Base-by-base conservation (phyloP, 2,113 vertebrate genomes). In the Alouatta palliata region DNA sequence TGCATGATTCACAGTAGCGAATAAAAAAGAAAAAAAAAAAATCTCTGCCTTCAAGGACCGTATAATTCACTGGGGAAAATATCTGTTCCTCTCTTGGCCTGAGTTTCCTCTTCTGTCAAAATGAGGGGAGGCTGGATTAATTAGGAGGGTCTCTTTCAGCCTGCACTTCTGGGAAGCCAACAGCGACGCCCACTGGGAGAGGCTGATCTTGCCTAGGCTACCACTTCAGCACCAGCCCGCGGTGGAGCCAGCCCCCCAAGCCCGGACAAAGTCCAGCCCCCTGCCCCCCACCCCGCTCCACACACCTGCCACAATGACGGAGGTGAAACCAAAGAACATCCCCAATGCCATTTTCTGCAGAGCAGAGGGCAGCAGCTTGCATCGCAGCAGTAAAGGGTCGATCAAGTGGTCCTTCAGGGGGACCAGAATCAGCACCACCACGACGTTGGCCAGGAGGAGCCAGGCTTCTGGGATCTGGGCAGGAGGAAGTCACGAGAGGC, bases 301-400 rank as follows among this genome's bases (percentile, higher is more conserved):
- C 71, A 9, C 54, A 98, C 98, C 98, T 90, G 98, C 98, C 0
- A 76, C 66, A 0, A 98, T 58, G 83, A 98, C 43, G 0, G 98
- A 98, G 27, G 95, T 12, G 11, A 98, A 97, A n/a, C 98, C 91
- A 27, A 98, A 98, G 96, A 98, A 79, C 98, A 97, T 98, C 27
- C 98, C 98, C 91, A 98, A 64, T 0, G 97, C 93, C 96, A 98
- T 97, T 75, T 68, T 95, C 92, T 96, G 92, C 82, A 98, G 96
- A 0, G 96, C 56, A 0, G 98, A 98, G 64, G 98, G 98, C 30
- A 98, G 85, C 56, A 98, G 79, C 52, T 90, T 92, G n/a, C 83
- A 49, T 27, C 87, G 54, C 68, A 97, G 92, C n/a, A 98, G 95
- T n/a, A 98, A 84, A 3, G 98, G 98, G 84, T 98, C 98, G 0